Conservation (phyloP, 2,797 vertebrate species). For the Phoxinus dragarum region DNA sequence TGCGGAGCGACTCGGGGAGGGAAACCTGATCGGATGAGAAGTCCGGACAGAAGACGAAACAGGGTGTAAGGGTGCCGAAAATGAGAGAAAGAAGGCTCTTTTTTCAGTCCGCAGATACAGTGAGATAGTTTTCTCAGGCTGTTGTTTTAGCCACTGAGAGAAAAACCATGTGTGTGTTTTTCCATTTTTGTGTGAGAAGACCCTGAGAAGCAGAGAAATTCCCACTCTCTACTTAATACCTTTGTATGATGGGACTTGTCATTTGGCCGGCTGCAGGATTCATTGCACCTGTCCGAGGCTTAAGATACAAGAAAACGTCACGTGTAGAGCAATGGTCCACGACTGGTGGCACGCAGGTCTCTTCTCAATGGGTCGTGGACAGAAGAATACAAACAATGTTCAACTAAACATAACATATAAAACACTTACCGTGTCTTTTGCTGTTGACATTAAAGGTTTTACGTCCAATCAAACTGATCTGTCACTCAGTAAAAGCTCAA, state of each 20-base stretch:
- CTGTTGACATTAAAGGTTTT: background rate
- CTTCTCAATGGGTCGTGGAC: background rate
- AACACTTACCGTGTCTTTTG: background rate
- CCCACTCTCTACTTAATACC: constrained; percentile 18
- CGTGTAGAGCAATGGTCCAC: background rate
- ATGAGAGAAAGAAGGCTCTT: constrained; percentile 44
- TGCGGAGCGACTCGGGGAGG: constrained; percentile 31
- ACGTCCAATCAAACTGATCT: background rate
- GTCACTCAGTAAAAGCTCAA: background rate
- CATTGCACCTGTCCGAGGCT: constrained; percentile 14
- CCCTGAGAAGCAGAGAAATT: constrained; percentile 36
- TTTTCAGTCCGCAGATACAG: constrained; percentile 57
- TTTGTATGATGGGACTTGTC: constrained; percentile 20
- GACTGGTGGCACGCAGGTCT: background rate
- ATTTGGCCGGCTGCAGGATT: background rate
- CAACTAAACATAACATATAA: background rate
- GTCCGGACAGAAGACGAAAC: constrained; percentile 49
- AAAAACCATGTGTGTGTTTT: constrained; percentile 55
- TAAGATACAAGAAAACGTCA: constrained; percentile 17
- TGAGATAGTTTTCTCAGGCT: constrained; percentile 54
- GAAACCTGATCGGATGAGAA: constrained; percentile 61
- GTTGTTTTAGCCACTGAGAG: constrained; percentile 59
- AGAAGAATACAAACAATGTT: background rate
- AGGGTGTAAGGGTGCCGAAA: constrained; percentile 43
- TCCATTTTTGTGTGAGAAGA: constrained; percentile 47